Evolutionary conservation across 1,140 invertebrate species (phyloP).

Genomic region (Lasioglossum albipes): DNA sequence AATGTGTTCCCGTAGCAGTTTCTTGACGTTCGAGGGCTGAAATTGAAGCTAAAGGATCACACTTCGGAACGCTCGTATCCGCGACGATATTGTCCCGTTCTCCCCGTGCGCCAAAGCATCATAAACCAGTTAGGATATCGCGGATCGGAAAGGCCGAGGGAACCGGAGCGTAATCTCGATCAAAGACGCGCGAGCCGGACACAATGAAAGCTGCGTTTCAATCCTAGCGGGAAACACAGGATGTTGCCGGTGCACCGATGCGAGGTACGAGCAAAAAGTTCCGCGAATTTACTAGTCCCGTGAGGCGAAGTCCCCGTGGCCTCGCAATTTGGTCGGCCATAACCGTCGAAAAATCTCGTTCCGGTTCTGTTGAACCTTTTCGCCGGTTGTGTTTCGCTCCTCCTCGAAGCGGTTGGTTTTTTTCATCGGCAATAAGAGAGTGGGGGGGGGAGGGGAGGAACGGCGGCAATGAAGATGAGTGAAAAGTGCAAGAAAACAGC

Average conservation of each 20-base stretch:
- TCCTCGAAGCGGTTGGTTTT: background rate
- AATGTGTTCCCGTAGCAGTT: too few species aligned
- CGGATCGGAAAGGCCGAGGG: too few species aligned
- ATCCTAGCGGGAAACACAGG: background rate
- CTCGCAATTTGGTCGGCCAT: constrained; percentile 9
- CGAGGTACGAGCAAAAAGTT: background rate
- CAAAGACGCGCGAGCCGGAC: background rate
- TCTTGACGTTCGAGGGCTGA: too few species aligned
- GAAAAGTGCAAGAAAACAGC: constrained; percentile 22
- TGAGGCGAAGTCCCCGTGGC: background rate
- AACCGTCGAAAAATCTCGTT: constrained; percentile 11
- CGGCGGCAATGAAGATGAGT: constrained; percentile 37
- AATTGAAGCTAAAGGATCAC: too few species aligned
- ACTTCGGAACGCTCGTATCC: too few species aligned
- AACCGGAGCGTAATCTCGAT: background rate
- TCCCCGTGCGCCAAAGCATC: too few species aligned
- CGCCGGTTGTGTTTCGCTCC: background rate
- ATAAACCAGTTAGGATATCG: too few species aligned
- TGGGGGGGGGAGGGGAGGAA: background rate
- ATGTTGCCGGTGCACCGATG: background rate
- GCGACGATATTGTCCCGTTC: too few species aligned
- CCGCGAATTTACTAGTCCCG: background rate
- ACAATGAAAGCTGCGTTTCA: background rate
- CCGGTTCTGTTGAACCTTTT: constrained; percentile 7
- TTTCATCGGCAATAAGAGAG: constrained; percentile 13